These are phyloP conservation scores for Nannoperca obscura DNA, from an alignment of 2,797 vertebrate genomes.

Conservation along the genomic window DNA sequence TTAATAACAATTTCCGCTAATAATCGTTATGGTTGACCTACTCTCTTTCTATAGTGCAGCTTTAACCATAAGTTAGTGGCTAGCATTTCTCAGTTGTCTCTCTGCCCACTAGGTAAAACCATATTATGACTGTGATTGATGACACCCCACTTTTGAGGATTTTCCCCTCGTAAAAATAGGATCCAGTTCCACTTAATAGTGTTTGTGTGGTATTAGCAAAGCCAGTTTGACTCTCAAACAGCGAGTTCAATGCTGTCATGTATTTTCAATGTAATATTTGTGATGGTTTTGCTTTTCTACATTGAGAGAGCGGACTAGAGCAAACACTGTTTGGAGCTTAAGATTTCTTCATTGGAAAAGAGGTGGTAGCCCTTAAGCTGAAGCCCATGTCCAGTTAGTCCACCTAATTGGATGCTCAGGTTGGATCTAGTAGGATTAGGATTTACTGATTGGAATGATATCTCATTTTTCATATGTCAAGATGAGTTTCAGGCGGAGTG, in stretches of 20 bases:
- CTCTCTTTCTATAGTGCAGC: constrained; percentile 41
- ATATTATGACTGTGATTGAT: constrained; percentile 73
- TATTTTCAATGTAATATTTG: constrained; percentile 16
- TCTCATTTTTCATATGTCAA: constrained; percentile 5
- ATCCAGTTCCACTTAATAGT: constrained; percentile 51
- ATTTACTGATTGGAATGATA: background rate
- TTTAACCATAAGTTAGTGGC: constrained; percentile 63
- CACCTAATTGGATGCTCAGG: constrained; percentile 17
- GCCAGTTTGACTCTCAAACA: constrained; percentile 31
- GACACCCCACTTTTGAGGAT: constrained; percentile 56
- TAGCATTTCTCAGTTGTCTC: constrained; percentile 69
- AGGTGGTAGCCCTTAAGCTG: constrained; percentile 3
- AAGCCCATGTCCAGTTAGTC: constrained; percentile 17
- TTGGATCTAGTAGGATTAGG: constrained; percentile 8
- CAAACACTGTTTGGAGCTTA: constrained; percentile 1
- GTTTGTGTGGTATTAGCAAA: constrained; percentile 60
- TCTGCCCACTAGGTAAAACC: constrained; percentile 54
- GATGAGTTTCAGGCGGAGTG: constrained; percentile 1
- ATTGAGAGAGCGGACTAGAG: constrained; percentile 1
- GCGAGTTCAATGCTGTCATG: constrained; percentile 25
- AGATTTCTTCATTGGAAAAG: constrained; percentile 21
- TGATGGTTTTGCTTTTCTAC: constrained; percentile 10
- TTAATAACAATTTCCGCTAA: constrained; percentile 64
- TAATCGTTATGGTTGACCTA: constrained; percentile 67
- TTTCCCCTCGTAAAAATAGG: constrained; percentile 67